A percentile compares a stretch with the other conserved stretches of the same genome.
Evolutionary conservation across 2,113 vertebrate species (phyloP).

Genomic region (Cyprinus carpio): DNA sequence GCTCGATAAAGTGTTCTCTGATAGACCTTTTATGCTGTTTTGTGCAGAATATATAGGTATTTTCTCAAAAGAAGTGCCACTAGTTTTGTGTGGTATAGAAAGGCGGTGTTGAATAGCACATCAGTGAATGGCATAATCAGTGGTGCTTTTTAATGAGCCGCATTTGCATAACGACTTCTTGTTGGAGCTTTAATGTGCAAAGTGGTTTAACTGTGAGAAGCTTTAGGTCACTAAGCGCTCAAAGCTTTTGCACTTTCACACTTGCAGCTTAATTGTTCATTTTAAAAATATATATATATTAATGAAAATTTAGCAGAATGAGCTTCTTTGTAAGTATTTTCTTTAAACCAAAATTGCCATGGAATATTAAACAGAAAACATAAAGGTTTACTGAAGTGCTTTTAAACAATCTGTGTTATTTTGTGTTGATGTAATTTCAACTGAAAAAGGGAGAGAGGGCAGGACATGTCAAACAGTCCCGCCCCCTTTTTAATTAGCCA

Average conservation of each 20-base stretch:
- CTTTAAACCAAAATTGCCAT: background rate
- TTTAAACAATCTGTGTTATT: too few relatives aligned
- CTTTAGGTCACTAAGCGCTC: background rate
- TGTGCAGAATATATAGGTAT: background rate
- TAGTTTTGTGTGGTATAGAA: background rate
- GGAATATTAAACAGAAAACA: background rate
- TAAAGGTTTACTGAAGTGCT: too few relatives aligned
- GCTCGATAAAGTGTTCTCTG: background rate
- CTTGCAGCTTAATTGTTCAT: background rate
- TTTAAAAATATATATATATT: background rate
- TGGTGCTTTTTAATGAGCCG: background rate
- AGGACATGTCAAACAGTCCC: too few relatives aligned
- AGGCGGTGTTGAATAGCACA: background rate
- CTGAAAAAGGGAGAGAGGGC: too few relatives aligned
- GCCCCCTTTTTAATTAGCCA: too few relatives aligned
- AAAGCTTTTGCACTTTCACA: background rate
- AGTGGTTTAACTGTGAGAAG: conserved; percentile 10
- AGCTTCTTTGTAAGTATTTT: background rate
- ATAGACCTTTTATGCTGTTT: conserved; percentile 10
- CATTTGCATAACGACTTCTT: conserved; percentile 33
- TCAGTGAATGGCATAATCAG: conserved; percentile 21
- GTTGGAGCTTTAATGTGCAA: conserved; percentile 24
- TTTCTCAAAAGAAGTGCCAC: conserved; percentile 3
- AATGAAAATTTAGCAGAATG: too few relatives aligned
- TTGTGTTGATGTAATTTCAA: too few relatives aligned